Evolutionary conservation across 1,140 invertebrate species (phyloP), one percentile per base, ranked within the genome.

Genomic region (Asobara japonica): DNA sequence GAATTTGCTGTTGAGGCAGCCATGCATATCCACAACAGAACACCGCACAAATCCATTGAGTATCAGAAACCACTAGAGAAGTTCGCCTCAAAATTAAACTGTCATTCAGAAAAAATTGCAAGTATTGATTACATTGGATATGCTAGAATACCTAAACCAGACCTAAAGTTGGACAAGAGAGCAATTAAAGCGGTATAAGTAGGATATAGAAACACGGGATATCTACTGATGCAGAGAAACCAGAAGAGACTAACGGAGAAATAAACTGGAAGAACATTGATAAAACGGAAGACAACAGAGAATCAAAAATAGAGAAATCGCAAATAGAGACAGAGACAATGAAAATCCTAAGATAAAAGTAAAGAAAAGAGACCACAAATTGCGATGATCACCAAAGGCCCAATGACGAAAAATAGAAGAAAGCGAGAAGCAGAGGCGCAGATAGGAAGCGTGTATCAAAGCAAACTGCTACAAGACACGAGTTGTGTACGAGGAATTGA

Each of bases 11-110:
- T 76, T 7, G 56, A 73, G 25, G 77, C 71, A 56, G 83, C 83
- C 0, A 77, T 76, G 3, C 79, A 86, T 70, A 56, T 80, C 3
- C 77, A 81, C 48, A 86, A 86, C 64, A 65, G 76, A 25, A 74
- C 72, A 8, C 77, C 76, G 5, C 73, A 78, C 20, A 78, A 75
- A 64, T 45, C 72, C 0, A 77, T 73, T 31, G 64, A 71, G 2
- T 77, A 51, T 62, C 38, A 76, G 31, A 22, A 38, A 0, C 76
- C 73, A 8, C 3, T 78, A 48, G 22, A 6, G 0, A 73, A 65
- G 68, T 68, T 13, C n/a, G 31, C 31, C 18, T 65, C 3, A 65
- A 67, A 31, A 18, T n/a, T 0, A 74, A 48, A 6, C 30, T 30
- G 27, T 31, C 65, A 75, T 64, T 25, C 72, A 10, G 68, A 72